These are phyloP conservation scores for Gavia stellata DNA, from an alignment of 2,113 vertebrate species.

Conservation along the genomic window DNA sequence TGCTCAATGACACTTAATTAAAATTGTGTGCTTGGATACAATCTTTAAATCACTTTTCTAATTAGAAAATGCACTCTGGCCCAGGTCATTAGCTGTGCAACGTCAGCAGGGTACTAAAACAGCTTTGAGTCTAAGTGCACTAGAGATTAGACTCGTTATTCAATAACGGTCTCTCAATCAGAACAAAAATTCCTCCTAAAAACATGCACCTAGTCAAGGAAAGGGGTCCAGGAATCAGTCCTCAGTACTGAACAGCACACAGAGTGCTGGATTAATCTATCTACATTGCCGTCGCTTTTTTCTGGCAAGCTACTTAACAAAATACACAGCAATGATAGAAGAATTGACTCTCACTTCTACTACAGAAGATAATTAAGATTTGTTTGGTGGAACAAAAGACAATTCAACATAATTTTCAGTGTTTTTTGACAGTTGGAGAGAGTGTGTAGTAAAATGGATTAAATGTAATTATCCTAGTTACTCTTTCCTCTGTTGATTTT, in stretches of 20 bases:
- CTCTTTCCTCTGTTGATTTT: background rate
- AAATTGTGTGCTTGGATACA: background rate
- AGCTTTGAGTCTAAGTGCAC: background rate
- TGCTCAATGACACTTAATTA: constrained; percentile 1
- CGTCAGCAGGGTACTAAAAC: background rate
- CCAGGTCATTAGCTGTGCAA: background rate
- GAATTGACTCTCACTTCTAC: background rate
- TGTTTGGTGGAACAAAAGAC: constrained; percentile 28
- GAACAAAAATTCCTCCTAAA: background rate
- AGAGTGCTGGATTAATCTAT: constrained; percentile 4
- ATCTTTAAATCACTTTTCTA: constrained; percentile 22
- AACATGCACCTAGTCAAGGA: background rate
- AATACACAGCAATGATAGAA: background rate
- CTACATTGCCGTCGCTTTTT: background rate
- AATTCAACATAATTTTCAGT: background rate
- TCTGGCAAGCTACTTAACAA: background rate
- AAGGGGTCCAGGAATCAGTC: background rate
- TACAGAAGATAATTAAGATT: constrained; percentile 23
- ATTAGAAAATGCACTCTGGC: constrained; percentile 4
- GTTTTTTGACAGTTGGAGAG: background rate
- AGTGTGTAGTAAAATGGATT: background rate
- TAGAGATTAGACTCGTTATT: background rate
- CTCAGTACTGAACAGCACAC: background rate
- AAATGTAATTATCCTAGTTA: background rate
- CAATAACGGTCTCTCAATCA: background rate